Evolutionary conservation across 1,140 invertebrate species (phyloP).

Genomic region (Cherax quadricarinatus): DNA sequence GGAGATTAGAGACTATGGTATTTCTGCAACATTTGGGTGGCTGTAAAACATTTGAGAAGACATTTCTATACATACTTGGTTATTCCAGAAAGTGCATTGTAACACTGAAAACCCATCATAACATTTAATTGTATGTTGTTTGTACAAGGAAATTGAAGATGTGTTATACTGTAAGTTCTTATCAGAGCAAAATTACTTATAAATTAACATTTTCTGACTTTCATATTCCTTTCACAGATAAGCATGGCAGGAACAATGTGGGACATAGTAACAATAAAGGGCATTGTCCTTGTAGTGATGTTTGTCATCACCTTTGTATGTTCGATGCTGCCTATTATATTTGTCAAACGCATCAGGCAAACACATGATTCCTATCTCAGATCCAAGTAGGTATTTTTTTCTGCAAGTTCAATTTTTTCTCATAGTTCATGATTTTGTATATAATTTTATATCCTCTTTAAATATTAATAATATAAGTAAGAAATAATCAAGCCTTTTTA

Average conservation of each 20-base stretch:
- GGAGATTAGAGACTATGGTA: too few species aligned
- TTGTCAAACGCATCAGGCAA: slow-evolving; percentile 49
- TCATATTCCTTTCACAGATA: not conserved
- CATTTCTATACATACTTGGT: too few species aligned
- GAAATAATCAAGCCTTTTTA: too few species aligned
- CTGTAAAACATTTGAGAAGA: too few species aligned
- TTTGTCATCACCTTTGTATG: slow-evolving; percentile 61
- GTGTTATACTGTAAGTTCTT: too few species aligned
- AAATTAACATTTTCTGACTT: not conserved
- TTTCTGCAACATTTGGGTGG: too few species aligned
- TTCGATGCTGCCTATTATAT: slow-evolving; percentile 44
- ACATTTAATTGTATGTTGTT: too few species aligned
- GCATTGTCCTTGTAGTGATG: slow-evolving; percentile 65
- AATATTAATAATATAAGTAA: too few species aligned
- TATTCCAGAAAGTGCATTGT: too few species aligned
- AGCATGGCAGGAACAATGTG: not conserved
- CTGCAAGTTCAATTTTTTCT: not conserved
- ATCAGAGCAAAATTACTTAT: too few species aligned
- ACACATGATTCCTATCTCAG: slow-evolving; percentile 47
- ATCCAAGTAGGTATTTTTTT: slow-evolving; percentile 41
- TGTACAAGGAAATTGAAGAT: too few species aligned
- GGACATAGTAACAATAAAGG: slow-evolving; percentile 59
- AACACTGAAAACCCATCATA: too few species aligned
- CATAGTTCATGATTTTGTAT: not conserved
- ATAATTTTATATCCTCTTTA: not conserved